Percentiles rank a stretch among this genome's conserved stretches.
Evolutionary conservation across 23 tunicate species (phyloP).

Genomic region (Styela clava): DNA sequence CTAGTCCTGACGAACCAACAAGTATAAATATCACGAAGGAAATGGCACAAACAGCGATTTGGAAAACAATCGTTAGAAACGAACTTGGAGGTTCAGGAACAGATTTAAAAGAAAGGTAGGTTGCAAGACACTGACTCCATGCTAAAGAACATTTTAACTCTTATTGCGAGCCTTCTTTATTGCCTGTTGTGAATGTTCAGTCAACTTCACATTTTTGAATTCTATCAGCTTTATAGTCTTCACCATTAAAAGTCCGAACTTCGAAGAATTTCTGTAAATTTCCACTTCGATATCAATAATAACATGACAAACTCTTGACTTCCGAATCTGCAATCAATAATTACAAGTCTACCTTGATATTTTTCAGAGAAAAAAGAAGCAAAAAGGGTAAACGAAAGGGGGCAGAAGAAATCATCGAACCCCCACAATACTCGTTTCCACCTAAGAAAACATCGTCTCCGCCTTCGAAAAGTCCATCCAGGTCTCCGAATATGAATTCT

Average conservation of each 20-base stretch:
- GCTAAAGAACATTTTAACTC: no score
- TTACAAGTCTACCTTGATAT: no score
- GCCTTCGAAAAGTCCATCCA: not conserved
- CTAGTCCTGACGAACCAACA: slow-evolving; percentile 48
- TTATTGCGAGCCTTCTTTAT: no score
- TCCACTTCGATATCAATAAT: no score
- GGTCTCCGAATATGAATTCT: not conserved
- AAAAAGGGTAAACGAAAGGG: not conserved
- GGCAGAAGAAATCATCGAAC: not conserved
- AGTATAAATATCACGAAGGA: slow-evolving; percentile 70
- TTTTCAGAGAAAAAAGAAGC: not conserved
- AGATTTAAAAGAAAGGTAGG: slow-evolving; percentile 22
- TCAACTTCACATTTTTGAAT: no score
- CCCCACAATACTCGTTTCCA: not conserved
- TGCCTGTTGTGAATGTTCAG: no score
- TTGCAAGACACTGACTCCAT: not conserved
- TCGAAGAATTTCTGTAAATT: no score
- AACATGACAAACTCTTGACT: no score
- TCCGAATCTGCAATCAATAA: no score
- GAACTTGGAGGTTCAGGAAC: slow-evolving; percentile 40
- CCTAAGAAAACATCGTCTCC: no score
- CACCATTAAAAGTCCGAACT: no score
- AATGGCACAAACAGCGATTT: slow-evolving; percentile 71
- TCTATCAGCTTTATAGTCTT: no score
- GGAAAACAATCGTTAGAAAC: slow-evolving; percentile 63